Percentiles rank a stretch among this genome's conserved stretches.
These are phyloP conservation scores for Callyntrura guangdongensis DNA, from an alignment of 2,888 invertebrate genomes.

Conservation along the genomic window DNA sequence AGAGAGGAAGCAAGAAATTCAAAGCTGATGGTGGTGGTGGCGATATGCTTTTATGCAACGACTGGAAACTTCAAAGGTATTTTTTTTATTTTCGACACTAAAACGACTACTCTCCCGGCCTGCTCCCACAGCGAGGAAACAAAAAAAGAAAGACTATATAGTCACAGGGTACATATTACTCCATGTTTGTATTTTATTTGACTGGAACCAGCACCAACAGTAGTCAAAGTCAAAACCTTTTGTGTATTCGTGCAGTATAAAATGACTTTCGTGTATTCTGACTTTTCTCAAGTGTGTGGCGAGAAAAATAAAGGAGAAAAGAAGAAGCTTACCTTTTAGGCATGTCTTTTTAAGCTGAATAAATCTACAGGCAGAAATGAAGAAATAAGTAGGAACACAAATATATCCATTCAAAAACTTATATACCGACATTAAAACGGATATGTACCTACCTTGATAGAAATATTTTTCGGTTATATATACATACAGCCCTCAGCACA, in stretches of 20 bases:
- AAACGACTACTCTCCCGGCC: neutral
- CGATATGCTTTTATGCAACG: neutral
- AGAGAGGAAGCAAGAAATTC: neutral
- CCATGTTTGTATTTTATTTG: neutral
- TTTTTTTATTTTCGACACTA: conserved; percentile 53
- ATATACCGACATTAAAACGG: no score
- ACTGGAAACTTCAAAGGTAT: conserved; percentile 58
- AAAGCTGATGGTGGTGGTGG: conserved; percentile 9
- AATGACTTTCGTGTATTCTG: conserved; percentile 9
- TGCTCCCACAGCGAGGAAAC: neutral
- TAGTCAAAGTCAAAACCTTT: neutral
- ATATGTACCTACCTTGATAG: no score
- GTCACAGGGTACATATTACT: neutral
- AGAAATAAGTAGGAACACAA: no score
- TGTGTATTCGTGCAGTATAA: neutral
- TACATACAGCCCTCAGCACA: neutral
- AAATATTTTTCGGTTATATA: neutral
- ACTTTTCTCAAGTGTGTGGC: conserved; percentile 1
- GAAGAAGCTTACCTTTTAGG: neutral
- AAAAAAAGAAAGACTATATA: neutral
- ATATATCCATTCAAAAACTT: no score
- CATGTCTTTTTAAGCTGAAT: neutral
- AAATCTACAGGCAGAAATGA: no score
- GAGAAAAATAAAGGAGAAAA: neutral
- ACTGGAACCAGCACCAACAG: neutral